phyloP scores from a whole-genome alignment of 2,888 invertebrate species.

The Apodemia duryi region DNA sequence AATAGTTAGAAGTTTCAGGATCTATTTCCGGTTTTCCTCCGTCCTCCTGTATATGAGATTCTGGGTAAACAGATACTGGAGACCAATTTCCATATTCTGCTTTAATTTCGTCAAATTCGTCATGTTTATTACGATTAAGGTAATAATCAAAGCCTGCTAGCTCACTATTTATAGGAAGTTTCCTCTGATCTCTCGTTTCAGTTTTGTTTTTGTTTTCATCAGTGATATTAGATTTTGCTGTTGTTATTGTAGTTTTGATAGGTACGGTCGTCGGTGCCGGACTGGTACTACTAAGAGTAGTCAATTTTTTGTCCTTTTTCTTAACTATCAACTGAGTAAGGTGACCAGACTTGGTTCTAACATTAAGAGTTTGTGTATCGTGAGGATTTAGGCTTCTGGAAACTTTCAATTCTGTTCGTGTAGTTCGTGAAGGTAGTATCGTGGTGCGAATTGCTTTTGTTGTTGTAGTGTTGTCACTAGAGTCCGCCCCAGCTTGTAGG shows the following conservation, averaged over 20 bases:
- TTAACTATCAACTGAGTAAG: constrained; percentile 88
- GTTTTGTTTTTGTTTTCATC: constrained; percentile 62
- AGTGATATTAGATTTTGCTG: constrained; percentile 41
- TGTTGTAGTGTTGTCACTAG: constrained; percentile 58
- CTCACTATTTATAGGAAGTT: constrained; percentile 65
- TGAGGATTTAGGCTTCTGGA: constrained; percentile 87
- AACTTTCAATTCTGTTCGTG: constrained; percentile 87
- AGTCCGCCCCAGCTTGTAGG: constrained; percentile 40
- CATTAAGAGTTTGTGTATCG: constrained; percentile 87
- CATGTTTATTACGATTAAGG: constrained; percentile 61
- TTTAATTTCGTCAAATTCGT: constrained; percentile 65
- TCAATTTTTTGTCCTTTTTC: constrained; percentile 81
- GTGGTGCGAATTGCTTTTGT: constrained; percentile 66
- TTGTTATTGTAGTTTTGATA: constrained; percentile 45
- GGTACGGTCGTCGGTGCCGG: constrained; percentile 56
- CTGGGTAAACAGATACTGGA: constrained; percentile 71
- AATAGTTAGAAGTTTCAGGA: constrained; percentile 64
- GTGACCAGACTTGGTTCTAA: constrained; percentile 86
- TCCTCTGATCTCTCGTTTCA: constrained; percentile 67
- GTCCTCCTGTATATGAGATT: constrained; percentile 67
- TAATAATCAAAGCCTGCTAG: constrained; percentile 73
- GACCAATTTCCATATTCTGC: constrained; percentile 77
- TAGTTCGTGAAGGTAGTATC: constrained; percentile 78
- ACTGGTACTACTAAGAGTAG: constrained; percentile 35
- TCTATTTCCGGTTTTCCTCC: constrained; percentile 60